Conservation (phyloP, 2,113 vertebrate species). For the Aldabrachelys gigantea region DNA sequence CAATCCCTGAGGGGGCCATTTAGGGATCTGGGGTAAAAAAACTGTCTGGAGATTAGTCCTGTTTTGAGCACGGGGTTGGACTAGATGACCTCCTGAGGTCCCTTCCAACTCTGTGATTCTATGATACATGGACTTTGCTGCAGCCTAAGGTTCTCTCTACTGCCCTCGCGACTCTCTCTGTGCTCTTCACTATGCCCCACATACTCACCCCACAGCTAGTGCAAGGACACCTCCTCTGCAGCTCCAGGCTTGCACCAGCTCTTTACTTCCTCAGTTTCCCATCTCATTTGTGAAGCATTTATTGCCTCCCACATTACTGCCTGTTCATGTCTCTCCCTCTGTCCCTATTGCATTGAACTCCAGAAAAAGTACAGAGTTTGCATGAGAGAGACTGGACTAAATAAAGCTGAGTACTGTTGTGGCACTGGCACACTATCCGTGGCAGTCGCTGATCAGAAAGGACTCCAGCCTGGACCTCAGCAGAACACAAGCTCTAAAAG, state of each 20-base stretch:
- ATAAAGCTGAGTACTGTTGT: background rate
- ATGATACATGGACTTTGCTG: background rate
- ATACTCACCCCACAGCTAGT: background rate
- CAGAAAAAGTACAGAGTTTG: background rate
- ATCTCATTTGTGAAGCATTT: background rate
- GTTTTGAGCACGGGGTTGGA: too few relatives aligned
- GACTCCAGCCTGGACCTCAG: background rate
- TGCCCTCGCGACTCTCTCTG: background rate
- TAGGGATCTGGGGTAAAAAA: too few relatives aligned
- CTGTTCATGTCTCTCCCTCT: background rate
- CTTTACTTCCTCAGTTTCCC: background rate
- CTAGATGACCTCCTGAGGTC: too few relatives aligned
- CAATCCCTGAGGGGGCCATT: too few relatives aligned
- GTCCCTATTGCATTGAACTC: background rate
- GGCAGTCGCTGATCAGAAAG: background rate
- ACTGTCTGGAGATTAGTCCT: too few relatives aligned
- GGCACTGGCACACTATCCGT: background rate
- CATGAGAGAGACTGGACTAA: background rate
- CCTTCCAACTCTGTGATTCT: too few relatives aligned
- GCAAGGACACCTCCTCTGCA: background rate
- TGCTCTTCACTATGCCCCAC: background rate
- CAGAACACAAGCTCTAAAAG: background rate
- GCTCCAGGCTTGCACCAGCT: background rate
- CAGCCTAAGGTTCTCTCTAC: background rate
- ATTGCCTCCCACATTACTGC: background rate